Base-by-base conservation (phyloP, 2,113 vertebrate species). In the Hemiprocne comata region DNA sequence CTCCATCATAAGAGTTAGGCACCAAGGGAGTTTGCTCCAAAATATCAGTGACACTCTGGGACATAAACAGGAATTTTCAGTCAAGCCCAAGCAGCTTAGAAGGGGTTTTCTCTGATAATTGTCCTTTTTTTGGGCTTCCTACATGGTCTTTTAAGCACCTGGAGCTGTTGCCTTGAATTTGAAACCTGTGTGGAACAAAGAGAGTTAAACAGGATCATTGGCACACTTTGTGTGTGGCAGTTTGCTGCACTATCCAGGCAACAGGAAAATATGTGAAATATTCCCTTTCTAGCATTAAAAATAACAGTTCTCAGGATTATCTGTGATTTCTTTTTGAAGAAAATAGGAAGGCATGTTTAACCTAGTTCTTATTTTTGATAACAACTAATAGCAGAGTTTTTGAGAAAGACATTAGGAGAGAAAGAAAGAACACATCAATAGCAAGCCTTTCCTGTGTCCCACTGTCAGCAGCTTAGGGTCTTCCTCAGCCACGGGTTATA, bases 141-240 rank as follows among this genome's bases (percentile, higher is more conserved):
- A 77, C 13, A 46, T 36, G 12, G 34, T 71, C 83, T 83, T 92
- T 95, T 67, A 86, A 92, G 75, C 3, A 72, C 72, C 85, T 86
- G 67, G 60, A 97, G 82, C 75, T 86, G 40, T 80, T 92, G 51
- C 90, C 67, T 88, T 86, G 82, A 74, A 88, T 85, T 88, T 84
- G 50, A 94, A 92, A 44, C n/a, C 90, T 76, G 83, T 80, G 25
- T 88, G 85, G 94, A 86, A 86, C 73, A 77, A 90, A 19, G 51
- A 80, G 83, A 88, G 51, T 93, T 90, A 94, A 95, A 96, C 26
- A 33, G 67, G 88, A 93, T 96, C 94, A 95, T 51, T 73, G 72
- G 69, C 85, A 81, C 46, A 29, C 24, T 86, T 90, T 31, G 17
- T 88, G 86, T 54, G 1, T 85, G 60, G 55, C 28, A 74, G 28